Evolutionary conservation across 2,888 invertebrate genomes (phyloP).

Genomic region (Seira ritae): DNA sequence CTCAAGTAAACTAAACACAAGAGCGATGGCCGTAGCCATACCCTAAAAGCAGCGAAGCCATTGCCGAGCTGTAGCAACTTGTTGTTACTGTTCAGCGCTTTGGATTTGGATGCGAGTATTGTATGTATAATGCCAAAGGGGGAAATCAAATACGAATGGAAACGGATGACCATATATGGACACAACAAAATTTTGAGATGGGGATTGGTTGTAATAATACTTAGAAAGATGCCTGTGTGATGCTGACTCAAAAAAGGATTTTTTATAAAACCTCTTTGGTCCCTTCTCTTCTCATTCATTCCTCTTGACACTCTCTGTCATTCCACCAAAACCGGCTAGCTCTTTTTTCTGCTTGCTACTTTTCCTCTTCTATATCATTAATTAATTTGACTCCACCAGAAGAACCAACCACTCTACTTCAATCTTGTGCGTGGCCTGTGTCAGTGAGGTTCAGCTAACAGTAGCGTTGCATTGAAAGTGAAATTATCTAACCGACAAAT

Average conservation of each 20-base stretch:
- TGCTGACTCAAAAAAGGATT: slow-evolving; percentile 55
- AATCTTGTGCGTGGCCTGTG: too few species aligned
- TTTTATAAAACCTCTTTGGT: slow-evolving; percentile 56
- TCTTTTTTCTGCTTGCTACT: too few species aligned
- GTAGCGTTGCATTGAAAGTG: slow-evolving; percentile 14
- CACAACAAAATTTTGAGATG: slow-evolving; percentile 58
- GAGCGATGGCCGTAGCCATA: too few species aligned
- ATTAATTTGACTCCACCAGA: too few species aligned
- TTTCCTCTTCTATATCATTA: too few species aligned
- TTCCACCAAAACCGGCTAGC: background rate
- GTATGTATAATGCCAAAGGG: slow-evolving; percentile 49
- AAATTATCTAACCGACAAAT: slow-evolving; percentile 1
- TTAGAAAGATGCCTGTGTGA: slow-evolving; percentile 50
- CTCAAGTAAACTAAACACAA: too few species aligned
- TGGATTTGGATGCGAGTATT: too few species aligned
- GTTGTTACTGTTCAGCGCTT: too few species aligned
- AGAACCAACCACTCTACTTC: too few species aligned
- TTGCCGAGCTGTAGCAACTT: too few species aligned
- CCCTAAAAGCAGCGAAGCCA: too few species aligned
- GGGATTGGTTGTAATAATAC: slow-evolving; percentile 56
- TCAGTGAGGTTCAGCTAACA: background rate
- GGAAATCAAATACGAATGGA: slow-evolving; percentile 55
- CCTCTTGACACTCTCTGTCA: slow-evolving; percentile 56
- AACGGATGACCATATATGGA: slow-evolving; percentile 66
- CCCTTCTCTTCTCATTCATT: slow-evolving; percentile 62